A percentile compares a stretch with the other conserved stretches of the same genome.
These are phyloP conservation scores for Halcyon smyrnensis DNA, from an alignment of 2,797 vertebrate genomes.

Conservation along the genomic window DNA sequence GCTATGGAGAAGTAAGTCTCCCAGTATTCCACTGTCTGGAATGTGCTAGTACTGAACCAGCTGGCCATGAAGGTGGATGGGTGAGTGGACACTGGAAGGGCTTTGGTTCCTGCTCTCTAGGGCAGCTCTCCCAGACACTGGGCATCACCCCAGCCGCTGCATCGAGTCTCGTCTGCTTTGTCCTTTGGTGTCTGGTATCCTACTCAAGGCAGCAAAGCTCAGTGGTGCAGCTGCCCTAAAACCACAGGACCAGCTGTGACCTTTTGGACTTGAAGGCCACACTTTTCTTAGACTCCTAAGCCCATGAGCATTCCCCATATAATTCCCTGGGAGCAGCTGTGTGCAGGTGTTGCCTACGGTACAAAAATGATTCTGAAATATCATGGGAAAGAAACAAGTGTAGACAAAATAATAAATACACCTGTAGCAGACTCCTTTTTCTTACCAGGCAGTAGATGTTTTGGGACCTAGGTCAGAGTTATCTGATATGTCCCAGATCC, in stretches of 20 bases:
- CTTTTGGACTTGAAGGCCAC: background rate
- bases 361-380: background rate
- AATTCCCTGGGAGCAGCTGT: background rate
- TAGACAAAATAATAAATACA: conserved; percentile 69
- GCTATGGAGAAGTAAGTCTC: background rate
- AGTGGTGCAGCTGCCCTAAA: conserved; percentile 20
- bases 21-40: fast-evolving
- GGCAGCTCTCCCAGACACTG: background rate
- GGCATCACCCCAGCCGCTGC: background rate
- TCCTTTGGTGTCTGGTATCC: fast-evolving
- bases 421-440: background rate
- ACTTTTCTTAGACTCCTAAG: background rate
- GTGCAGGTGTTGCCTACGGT: background rate
- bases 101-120: background rate
- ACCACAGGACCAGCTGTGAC: background rate
- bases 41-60: background rate
- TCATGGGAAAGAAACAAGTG: conserved; percentile 11
- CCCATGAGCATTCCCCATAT: fast-evolving
- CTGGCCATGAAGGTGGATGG: fast-evolving
- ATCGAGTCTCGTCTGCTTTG: background rate
- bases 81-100: background rate
- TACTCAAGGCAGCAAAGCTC: fast-evolving
- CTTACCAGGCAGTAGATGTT: conserved; percentile 22
- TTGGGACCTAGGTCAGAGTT: conserved; percentile 18
- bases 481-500: conserved; percentile 1